Conservation (phyloP, 2,113 vertebrate species). For the Odontophorus gujanensis region DNA sequence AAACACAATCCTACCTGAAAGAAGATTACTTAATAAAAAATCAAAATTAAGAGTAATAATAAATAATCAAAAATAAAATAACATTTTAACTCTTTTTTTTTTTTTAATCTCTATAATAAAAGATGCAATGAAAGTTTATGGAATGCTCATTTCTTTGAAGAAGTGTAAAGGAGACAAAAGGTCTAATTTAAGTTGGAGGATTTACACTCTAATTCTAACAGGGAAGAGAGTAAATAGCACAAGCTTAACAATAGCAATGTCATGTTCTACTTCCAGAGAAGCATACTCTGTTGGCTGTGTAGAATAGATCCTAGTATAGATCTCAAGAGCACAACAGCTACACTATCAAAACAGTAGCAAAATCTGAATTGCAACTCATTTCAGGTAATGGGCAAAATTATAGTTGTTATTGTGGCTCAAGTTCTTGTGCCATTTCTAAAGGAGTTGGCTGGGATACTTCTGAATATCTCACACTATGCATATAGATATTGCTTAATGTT, state of each 20-base stretch:
- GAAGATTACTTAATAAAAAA: not conserved
- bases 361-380: not conserved
- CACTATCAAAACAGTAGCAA: not conserved
- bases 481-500: not conserved
- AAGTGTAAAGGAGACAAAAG: not conserved
- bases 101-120: not conserved
- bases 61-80: not conserved
- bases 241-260: not conserved
- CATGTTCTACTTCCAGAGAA: not conserved
- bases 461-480: not conserved
- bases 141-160: not conserved
- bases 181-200: not conserved
- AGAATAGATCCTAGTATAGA: not conserved
- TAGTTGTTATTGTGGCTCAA: not conserved
- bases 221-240: not conserved
- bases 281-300: not conserved
- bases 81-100: too few relatives aligned
- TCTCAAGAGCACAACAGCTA: not conserved
- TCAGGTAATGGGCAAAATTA: not conserved
- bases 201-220: not conserved
- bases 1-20: not conserved
- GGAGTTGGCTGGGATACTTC: not conserved
- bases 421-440: not conserved
- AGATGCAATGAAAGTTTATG: not conserved
- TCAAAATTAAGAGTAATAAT: not conserved